Conservation (phyloP, 2,113 vertebrate species). For the Numenius arquata region DNA sequence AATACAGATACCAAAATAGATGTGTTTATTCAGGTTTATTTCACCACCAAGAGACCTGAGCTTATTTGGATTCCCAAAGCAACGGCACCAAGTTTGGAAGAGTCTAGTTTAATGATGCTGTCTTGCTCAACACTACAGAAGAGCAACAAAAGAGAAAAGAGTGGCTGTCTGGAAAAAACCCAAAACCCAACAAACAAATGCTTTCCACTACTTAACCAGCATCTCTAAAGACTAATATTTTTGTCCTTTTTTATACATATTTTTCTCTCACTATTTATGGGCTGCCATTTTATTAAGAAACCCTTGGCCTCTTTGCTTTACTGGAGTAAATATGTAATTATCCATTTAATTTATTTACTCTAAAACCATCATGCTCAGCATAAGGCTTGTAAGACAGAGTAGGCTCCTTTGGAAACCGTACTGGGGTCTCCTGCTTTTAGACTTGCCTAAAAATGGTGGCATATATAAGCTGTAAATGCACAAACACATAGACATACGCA, state of each 20-base stretch:
- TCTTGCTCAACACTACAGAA: background rate
- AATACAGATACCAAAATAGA: slow-evolving; percentile 16
- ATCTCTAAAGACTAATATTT: background rate
- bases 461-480: background rate
- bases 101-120: background rate
- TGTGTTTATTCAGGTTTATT: slow-evolving; percentile 11
- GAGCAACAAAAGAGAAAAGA: background rate
- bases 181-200: background rate
- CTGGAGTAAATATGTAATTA: background rate
- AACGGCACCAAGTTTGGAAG: background rate
- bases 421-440: background rate
- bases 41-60: background rate
- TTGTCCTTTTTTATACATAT: background rate
- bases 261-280: background rate
- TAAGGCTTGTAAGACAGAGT: background rate
- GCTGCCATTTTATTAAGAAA: background rate
- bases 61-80: slow-evolving; percentile 17
- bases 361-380: background rate
- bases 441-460: background rate
- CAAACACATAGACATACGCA: background rate
- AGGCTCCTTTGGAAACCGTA: background rate
- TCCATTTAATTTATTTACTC: background rate
- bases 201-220: background rate
- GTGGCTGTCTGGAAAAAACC: background rate
- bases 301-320: background rate